Percentiles rank a stretch among this genome's conserved stretches.
Evolutionary conservation across 2,888 invertebrate species (phyloP).

Genomic region (Agrotis segetum): DNA sequence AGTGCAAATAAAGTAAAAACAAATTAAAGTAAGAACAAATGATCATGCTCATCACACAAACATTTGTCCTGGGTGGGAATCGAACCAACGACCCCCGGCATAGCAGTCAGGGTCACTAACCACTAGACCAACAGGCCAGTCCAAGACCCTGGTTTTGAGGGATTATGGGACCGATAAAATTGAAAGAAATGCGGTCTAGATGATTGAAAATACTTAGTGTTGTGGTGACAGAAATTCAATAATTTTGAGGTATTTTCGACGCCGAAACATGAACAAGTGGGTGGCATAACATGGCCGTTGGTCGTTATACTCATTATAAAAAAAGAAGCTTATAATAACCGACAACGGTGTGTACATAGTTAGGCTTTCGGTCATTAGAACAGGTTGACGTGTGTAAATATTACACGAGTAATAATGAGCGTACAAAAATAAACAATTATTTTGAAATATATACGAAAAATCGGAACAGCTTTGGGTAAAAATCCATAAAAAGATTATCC

Average conservation of each 20-base stretch:
- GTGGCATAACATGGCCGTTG: not conserved
- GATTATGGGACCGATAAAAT: too few relatives aligned
- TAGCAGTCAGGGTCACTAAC: too few relatives aligned
- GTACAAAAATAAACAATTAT: constrained; percentile 14
- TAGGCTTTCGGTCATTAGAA: constrained; percentile 6
- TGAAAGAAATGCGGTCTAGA: too few relatives aligned
- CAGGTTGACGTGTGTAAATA: constrained; percentile 15
- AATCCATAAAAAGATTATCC: not conserved
- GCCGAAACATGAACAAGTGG: not conserved
- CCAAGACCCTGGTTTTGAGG: too few relatives aligned
- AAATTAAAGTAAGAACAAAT: too few relatives aligned
- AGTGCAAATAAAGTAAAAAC: too few relatives aligned
- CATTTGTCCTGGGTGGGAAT: too few relatives aligned
- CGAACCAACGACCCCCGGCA: too few relatives aligned
- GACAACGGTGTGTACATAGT: not conserved
- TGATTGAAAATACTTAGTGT: not conserved
- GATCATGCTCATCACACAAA: too few relatives aligned
- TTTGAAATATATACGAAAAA: constrained; percentile 2
- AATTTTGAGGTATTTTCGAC: not conserved
- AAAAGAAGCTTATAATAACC: constrained; percentile 2
- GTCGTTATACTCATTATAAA: not conserved
- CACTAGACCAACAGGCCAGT: too few relatives aligned
- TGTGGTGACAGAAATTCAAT: not conserved
- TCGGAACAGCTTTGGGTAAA: not conserved
- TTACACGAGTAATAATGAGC: constrained; percentile 6